Base-by-base conservation (phyloP, 2,888 invertebrate species). In the Tridacna crocea region DNA sequence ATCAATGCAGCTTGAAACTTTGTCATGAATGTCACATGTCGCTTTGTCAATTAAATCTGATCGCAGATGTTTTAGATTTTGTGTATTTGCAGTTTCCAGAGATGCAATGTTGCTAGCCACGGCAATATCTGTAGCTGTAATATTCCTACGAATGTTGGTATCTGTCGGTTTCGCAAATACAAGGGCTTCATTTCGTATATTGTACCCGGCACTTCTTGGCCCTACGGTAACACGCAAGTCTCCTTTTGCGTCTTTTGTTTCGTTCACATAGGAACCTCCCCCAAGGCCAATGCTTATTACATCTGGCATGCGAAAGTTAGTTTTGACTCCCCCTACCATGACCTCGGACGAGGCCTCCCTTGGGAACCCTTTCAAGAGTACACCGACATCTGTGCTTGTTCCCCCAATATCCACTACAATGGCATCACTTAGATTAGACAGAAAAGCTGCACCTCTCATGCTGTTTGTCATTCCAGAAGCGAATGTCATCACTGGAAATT, bases 401-500 rank as follows among this genome's bases (percentile, higher is more conserved):
- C 94, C 94, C 3, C 94, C 94, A 65, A 94, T 92, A 84, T 94
- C 94, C 13, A 93, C 88, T 11, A 94, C 93, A 15, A 94, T 84
- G 3, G 91, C 93, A 61, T 93, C 89, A 63, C 84, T 77, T 1
- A 87, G 61, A 24, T 89, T 88, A 19, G 92, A 92, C 19, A 94
- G 84, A 73, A 90, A 92, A 0, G 93, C 92, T 1, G 94, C 93
- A 17, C 94, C 94, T 22, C 93, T 83, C 93, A 94, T 94, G 83
- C 93, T 93, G 87, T 94, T 94, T n/a, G 93, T 94, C 2, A 93
- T 90, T 24, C 94, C 94, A 11, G 93, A 93, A 10, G 93, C 91
- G 79, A 93, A 93, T 0, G 93, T 92, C 19, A 84, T 82, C 0
- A 94, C 91, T 0, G 94, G 94, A 65, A 82, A 87, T 17, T 88